Evolutionary conservation across 2,888 invertebrate genomes (phyloP).

Genomic region (Suillia variegata): DNA sequence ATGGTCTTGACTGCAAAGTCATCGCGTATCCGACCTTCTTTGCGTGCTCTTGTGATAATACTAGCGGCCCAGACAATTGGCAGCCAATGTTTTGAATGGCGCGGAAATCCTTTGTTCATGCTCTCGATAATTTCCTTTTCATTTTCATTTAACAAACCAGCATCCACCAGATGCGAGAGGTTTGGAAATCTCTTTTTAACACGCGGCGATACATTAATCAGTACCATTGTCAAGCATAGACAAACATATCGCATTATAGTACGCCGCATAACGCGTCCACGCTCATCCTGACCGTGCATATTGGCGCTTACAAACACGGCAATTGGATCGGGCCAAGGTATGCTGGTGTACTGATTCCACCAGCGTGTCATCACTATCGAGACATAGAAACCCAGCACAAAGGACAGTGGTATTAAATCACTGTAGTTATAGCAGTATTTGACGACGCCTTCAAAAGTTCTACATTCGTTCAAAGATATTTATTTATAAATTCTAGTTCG

Average conservation of each 20-base stretch:
- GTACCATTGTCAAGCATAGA: slow-evolving; percentile 84
- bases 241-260: slow-evolving; percentile 85
- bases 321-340: slow-evolving; percentile 86
- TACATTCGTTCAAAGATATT: no score
- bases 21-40: slow-evolving; percentile 85
- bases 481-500: no score
- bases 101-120: slow-evolving; percentile 80
- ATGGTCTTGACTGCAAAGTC: slow-evolving; percentile 93
- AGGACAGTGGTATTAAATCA: slow-evolving; percentile 88
- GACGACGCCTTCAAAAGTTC: slow-evolving; percentile 81
- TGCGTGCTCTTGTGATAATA: slow-evolving; percentile 86
- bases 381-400: slow-evolving; percentile 93
- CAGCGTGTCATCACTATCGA: slow-evolving; percentile 90
- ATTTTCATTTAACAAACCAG: slow-evolving; percentile 81
- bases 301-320: slow-evolving; percentile 86
- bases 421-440: slow-evolving; percentile 86
- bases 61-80: slow-evolving; percentile 92
- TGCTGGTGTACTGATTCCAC: slow-evolving; percentile 85
- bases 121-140: slow-evolving; percentile 80
- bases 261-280: slow-evolving; percentile 80
- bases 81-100: slow-evolving; percentile 87
- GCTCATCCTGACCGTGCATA: slow-evolving; percentile 83
- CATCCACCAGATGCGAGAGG: slow-evolving; percentile 81
- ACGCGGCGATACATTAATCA: slow-evolving; percentile 83
- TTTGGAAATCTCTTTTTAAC: slow-evolving; percentile 90